A percentile compares a stretch with the other conserved stretches of the same genome.
Conservation (phyloP, 2,113 vertebrate species). For the Pontoporia blainvillei region DNA sequence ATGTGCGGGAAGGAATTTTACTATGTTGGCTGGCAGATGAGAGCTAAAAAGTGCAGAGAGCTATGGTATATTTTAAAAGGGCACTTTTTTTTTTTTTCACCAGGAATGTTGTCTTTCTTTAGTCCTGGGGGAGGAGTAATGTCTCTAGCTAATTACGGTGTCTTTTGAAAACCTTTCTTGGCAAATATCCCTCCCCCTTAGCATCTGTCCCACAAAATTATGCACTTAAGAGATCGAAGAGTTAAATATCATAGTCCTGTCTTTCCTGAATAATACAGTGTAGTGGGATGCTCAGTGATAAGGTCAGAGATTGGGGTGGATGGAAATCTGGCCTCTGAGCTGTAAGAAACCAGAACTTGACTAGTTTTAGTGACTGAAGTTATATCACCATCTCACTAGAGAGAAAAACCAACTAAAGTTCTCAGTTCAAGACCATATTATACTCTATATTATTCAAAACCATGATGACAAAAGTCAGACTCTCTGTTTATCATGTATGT, state of each 20-base stretch:
- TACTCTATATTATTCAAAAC: neutral
- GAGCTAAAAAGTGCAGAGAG: slow-evolving; percentile 42
- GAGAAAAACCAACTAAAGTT: neutral
- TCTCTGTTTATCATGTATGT: neutral
- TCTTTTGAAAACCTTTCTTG: slow-evolving; percentile 24
- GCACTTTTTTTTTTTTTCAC: neutral
- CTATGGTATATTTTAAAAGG: slow-evolving; percentile 40
- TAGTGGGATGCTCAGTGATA: neutral
- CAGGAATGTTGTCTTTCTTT: neutral
- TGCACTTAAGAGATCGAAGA: neutral
- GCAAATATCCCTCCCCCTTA: neutral
- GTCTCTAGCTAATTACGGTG: slow-evolving; percentile 15
- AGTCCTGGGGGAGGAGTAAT: neutral
- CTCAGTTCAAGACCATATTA: neutral
- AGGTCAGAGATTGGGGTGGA: neutral
- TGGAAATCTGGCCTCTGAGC: neutral
- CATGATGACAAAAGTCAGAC: neutral
- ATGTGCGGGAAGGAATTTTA: slow-evolving; percentile 23
- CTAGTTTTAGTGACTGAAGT: neutral
- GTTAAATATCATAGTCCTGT: slow-evolving; percentile 2
- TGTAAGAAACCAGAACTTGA: neutral
- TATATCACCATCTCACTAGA: neutral
- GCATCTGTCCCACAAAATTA: slow-evolving; percentile 1
- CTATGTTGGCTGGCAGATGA: slow-evolving; percentile 25
- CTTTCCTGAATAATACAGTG: neutral